phyloP scores from a whole-genome alignment of 2,113 vertebrate genomes.

The Lonchura striata region DNA sequence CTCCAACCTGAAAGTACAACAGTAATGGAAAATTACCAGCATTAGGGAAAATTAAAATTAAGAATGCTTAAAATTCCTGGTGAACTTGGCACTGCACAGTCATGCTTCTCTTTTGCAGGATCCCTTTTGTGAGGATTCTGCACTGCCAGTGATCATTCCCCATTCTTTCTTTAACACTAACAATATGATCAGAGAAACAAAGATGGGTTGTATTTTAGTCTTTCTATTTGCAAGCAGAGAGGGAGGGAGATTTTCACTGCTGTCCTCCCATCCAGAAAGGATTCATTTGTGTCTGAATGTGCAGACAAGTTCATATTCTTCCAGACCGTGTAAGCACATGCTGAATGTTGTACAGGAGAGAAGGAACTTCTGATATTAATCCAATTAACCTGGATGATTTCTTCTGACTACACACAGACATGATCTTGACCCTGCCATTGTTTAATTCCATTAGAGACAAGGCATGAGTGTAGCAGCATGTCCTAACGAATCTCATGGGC shows the following conservation, averaged over 20 bases:
- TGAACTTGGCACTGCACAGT: slow-evolving; percentile 37
- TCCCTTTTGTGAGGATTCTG: slow-evolving; percentile 36
- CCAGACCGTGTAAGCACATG: not conserved
- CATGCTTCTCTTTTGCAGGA: slow-evolving; percentile 54
- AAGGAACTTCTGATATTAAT: not conserved
- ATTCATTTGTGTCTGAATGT: not conserved
- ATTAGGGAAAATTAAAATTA: slow-evolving; percentile 75
- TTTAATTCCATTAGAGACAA: not conserved
- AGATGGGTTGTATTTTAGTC: not conserved
- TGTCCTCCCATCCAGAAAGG: not conserved
- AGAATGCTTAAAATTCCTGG: slow-evolving; percentile 65
- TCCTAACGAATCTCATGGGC: not conserved
- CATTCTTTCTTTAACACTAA: not conserved
- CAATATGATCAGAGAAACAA: slow-evolving; percentile 17
- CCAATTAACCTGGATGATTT: not conserved
- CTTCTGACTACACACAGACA: not conserved
- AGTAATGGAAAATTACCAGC: slow-evolving; percentile 70
- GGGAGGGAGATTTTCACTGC: not conserved
- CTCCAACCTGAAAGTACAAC: slow-evolving; percentile 85
- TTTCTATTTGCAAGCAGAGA: not conserved
- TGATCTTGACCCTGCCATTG: not conserved
- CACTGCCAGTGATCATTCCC: not conserved
- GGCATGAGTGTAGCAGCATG: not conserved
- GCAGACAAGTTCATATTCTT: not conserved
- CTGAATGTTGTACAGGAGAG: not conserved